A percentile compares a stretch with the other conserved stretches of the same genome.
Evolutionary conservation across 2,113 vertebrate species (phyloP).

Genomic region (Reinhardtius hippoglossoides): DNA sequence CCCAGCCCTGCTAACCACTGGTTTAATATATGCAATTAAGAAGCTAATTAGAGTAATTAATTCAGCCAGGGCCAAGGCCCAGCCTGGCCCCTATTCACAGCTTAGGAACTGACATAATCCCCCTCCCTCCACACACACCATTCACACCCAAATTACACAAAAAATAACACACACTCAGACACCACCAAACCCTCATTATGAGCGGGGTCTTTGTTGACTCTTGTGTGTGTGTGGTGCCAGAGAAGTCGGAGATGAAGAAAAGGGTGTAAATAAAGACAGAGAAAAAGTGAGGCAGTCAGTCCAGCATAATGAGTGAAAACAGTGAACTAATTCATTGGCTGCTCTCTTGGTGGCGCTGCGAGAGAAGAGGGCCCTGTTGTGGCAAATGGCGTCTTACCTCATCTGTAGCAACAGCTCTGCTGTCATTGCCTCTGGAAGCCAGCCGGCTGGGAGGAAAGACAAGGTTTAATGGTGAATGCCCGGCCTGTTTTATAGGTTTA

Average conservation of each 20-base stretch:
- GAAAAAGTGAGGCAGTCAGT: conserved; percentile 69
- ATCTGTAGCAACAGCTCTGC: conserved; percentile 49
- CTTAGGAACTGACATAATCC: conserved; percentile 83
- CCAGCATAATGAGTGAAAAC: conserved; percentile 76
- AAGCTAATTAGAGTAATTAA: conserved; percentile 87
- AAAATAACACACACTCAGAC: conserved; percentile 69
- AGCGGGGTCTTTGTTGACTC: conserved; percentile 70
- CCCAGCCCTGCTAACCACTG: conserved; percentile 76
- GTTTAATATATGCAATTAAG: conserved; percentile 86
- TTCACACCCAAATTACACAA: conserved; percentile 28
- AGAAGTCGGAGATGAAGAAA: conserved; percentile 74
- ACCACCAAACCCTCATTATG: conserved; percentile 72
- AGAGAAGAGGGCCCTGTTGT: conserved; percentile 51
- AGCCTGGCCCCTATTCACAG: conserved; percentile 81
- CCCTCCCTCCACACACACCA: conserved; percentile 50
- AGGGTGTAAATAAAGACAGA: conserved; percentile 71
- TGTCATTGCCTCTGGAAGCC: conserved; percentile 33
- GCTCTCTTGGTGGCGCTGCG: conserved; percentile 68
- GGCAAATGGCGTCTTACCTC: conserved; percentile 57
- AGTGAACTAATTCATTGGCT: conserved; percentile 77
- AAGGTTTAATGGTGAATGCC: conserved; percentile 41
- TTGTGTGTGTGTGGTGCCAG: conserved; percentile 68
- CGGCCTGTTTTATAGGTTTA: conserved; percentile 58
- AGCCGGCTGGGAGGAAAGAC: conserved; percentile 25
- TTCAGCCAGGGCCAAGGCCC: conserved; percentile 79